These are phyloP conservation scores for Tricholauxania praeusta DNA, from an alignment of 2,888 invertebrate genomes.

Conservation along the genomic window DNA sequence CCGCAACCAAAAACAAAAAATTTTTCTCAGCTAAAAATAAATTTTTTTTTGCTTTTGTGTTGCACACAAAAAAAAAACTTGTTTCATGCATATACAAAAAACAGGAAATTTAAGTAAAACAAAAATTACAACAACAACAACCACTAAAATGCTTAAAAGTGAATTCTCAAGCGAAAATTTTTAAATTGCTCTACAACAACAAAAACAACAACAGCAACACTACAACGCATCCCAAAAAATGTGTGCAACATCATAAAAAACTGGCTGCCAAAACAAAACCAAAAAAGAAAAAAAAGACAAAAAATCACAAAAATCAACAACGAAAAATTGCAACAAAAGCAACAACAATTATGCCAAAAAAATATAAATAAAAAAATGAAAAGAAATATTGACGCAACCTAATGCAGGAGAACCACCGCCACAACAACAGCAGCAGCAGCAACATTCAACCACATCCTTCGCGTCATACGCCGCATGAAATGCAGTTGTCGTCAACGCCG, in stretches of 20 bases:
- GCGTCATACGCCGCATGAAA: constrained; percentile 10
- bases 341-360: constrained; percentile 18
- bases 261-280: constrained; percentile 14
- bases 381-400: constrained; percentile 2
- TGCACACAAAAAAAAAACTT: constrained; percentile 13
- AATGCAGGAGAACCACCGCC: constrained; percentile 18
- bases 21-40: constrained; percentile 52
- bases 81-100: constrained; percentile 13
- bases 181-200: constrained; percentile 20
- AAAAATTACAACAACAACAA: background rate
- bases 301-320: constrained; percentile 18
- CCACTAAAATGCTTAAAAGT: constrained; percentile 13
- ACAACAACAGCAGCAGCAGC: background rate
- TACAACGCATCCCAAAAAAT: constrained; percentile 20
- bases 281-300: constrained; percentile 1
- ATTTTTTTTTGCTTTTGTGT: constrained; percentile 2
- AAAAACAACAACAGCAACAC: constrained; percentile 18
- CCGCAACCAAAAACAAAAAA: constrained; percentile 45
- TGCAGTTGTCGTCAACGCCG: no score
- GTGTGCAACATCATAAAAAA: constrained; percentile 25
- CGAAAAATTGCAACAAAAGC: background rate
- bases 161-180: constrained; percentile 29
- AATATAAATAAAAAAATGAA: background rate
- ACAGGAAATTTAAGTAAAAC: constrained; percentile 27
- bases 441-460: constrained; percentile 19